Conservation (phyloP, 92 coral and sea anemone species). For the Virgularia gustaviana region DNA sequence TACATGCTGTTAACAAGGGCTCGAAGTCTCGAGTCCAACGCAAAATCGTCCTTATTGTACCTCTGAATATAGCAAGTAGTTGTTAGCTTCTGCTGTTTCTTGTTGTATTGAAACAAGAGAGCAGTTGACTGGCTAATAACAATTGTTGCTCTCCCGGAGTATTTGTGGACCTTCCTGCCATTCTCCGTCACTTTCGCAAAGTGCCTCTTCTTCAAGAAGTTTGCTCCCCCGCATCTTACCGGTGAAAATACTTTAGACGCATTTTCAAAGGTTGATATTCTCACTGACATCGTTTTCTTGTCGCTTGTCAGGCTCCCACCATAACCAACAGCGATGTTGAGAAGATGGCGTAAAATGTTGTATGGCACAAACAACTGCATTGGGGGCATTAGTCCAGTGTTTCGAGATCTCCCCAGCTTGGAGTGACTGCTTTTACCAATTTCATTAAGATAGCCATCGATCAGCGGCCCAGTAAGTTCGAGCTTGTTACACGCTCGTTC, state of each 20-base stretch:
- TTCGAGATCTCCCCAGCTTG: slow-evolving; percentile 46
- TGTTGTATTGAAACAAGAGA: too few relatives aligned
- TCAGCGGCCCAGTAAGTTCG: slow-evolving; percentile 53
- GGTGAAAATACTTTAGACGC: slow-evolving; percentile 48
- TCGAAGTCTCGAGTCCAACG: too few relatives aligned
- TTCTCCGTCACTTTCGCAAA: slow-evolving; percentile 34
- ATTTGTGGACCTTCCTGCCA: slow-evolving; percentile 17
- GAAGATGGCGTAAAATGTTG: slow-evolving; percentile 50
- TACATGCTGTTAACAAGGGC: too few relatives aligned
- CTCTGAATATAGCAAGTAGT: too few relatives aligned
- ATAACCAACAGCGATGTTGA: slow-evolving; percentile 49
- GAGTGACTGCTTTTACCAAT: slow-evolving; percentile 35
- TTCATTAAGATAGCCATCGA: slow-evolving; percentile 47
- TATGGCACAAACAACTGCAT: neutral
- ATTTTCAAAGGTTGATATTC: slow-evolving; percentile 16
- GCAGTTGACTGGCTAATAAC: slow-evolving; percentile 39
- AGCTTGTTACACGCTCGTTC: slow-evolving; percentile 41
- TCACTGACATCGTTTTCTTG: slow-evolving; percentile 11
- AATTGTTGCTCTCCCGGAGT: slow-evolving; percentile 6
- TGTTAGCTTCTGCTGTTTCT: too few relatives aligned
- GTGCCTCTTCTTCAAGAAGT: slow-evolving; percentile 50
- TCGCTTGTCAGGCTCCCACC: slow-evolving; percentile 46
- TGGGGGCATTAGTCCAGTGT: slow-evolving; percentile 52
- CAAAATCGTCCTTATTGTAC: too few relatives aligned
- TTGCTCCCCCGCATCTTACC: slow-evolving; percentile 44